Conservation (phyloP, 1,140 invertebrate genomes). For the Lethocerus indicus region DNA sequence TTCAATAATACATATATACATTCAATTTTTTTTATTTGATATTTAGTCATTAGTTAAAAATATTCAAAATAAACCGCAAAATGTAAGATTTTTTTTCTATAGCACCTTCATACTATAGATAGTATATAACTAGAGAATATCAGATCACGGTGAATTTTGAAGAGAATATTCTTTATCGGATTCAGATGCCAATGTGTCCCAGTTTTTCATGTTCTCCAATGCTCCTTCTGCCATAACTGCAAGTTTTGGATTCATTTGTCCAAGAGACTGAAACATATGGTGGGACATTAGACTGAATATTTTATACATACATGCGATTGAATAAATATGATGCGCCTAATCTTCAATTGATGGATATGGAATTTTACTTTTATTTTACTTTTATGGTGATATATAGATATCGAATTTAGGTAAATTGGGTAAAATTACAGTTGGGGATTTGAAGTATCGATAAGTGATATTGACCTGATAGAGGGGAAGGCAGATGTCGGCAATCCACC, state of each 20-base stretch:
- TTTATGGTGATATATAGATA: neutral
- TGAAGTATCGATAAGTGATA: too few species aligned
- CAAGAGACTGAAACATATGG: conserved; percentile 21
- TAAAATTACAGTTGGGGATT: conserved; percentile 4
- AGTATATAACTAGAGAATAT: too few species aligned
- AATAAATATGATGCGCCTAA: neutral
- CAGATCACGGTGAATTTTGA: too few species aligned
- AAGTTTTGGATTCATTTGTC: conserved; percentile 27
- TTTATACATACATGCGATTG: neutral
- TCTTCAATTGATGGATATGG: neutral
- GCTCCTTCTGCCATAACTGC: conserved; percentile 27
- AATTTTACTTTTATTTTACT: neutral
- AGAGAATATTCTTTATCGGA: neutral
- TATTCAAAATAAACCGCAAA: too few species aligned
- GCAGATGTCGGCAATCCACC: conserved; percentile 28
- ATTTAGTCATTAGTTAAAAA: too few species aligned
- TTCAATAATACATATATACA: too few species aligned
- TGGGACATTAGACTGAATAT: neutral
- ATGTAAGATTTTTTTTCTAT: too few species aligned
- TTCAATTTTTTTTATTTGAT: too few species aligned
- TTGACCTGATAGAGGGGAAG: conserved; percentile 28
- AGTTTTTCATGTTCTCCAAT: conserved; percentile 24
- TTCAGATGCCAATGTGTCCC: conserved; percentile 21
- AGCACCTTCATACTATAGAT: too few species aligned
- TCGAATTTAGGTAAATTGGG: neutral